Conservation (phyloP, 2,888 invertebrate genomes). For the Andrena trimmerana region DNA sequence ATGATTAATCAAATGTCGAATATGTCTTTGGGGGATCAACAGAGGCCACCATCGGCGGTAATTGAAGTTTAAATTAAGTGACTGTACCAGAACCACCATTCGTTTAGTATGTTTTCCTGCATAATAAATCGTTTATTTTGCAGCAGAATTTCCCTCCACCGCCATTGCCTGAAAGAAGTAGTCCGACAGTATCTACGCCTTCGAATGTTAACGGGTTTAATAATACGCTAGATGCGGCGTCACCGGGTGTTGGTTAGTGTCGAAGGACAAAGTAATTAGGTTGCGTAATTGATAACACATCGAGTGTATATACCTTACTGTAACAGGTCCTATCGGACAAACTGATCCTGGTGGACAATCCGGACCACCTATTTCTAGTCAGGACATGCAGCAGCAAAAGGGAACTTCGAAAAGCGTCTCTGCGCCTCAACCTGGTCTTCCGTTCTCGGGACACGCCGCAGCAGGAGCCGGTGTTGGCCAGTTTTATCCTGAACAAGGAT, state of each 20-base stretch:
- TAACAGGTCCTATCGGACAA: constrained; percentile 45
- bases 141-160: constrained; percentile 71
- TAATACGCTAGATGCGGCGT: constrained; percentile 68
- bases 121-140: constrained; percentile 25
- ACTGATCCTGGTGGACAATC: constrained; percentile 57
- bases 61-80: constrained; percentile 24
- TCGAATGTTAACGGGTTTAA: constrained; percentile 78
- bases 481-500: constrained; percentile 57
- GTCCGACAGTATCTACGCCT: constrained; percentile 64
- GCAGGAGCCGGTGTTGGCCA: constrained; percentile 47
- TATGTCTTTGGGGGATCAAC: constrained; percentile 75
- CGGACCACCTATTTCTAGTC: constrained; percentile 31
- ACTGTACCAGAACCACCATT: background rate
- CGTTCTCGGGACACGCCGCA: constrained; percentile 73
- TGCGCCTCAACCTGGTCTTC: constrained; percentile 72
- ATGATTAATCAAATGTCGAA: constrained; percentile 79
- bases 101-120: constrained; percentile 5
- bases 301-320: background rate
- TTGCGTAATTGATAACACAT: background rate
- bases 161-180: constrained; percentile 68
- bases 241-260: constrained; percentile 63
- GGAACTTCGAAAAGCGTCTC: constrained; percentile 64
- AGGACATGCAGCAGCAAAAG: constrained; percentile 37
- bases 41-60: constrained; percentile 73
- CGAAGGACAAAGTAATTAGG: background rate